phyloP scores from a whole-genome alignment of 2,113 vertebrate species.

The Neolamprologus toae region DNA sequence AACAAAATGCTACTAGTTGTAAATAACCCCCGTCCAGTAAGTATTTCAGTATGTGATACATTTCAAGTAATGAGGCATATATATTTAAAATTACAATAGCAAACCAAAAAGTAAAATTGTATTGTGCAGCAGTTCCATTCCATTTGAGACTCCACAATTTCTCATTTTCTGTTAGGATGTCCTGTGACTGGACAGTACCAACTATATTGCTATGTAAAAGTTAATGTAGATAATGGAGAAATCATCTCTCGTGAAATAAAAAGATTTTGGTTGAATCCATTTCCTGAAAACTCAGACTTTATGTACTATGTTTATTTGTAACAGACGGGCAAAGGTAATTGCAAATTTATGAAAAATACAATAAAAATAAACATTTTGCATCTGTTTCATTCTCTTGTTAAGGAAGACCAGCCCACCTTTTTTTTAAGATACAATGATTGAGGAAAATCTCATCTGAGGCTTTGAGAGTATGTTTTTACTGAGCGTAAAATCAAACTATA shows the following conservation, averaged over 20 bases:
- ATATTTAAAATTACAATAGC: not conserved
- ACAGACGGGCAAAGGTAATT: rapidly evolving
- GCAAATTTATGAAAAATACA: not conserved
- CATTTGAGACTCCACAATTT: not conserved
- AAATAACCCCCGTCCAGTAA: not conserved
- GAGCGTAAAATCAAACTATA: not conserved
- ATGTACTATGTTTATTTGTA: not conserved
- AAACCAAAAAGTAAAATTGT: not conserved
- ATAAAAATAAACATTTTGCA: not conserved
- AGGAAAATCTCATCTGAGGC: not conserved
- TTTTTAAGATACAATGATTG: not conserved
- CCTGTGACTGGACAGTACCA: not conserved
- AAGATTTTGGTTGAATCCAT: not conserved
- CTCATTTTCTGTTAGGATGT: not conserved
- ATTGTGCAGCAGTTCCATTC: not conserved
- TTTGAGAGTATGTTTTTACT: not conserved
- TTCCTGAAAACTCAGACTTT: not conserved
- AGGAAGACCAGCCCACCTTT: not conserved
- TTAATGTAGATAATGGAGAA: not conserved
- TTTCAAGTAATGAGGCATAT: not conserved
- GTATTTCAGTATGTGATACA: not conserved
- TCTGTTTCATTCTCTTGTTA: not conserved
- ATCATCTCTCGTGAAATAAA: not conserved
- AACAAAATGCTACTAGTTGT: not conserved
- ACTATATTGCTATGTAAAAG: not conserved